Evolutionary conservation across 2,797 vertebrate species (phyloP).

Genomic region (Luscinia megarhynchos): DNA sequence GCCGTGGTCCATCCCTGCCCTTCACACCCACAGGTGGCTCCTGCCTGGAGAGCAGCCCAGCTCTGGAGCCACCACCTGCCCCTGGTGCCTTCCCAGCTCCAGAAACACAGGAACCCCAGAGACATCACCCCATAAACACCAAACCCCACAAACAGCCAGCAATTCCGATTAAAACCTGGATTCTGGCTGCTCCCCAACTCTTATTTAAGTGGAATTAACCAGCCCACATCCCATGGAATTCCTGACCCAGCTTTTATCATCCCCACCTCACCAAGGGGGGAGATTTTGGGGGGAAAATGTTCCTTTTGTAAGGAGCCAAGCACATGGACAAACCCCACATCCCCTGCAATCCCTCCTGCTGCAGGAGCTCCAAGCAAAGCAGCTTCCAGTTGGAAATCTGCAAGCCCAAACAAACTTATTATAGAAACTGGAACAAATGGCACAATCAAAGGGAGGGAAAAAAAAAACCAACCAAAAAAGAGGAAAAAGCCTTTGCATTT

Average conservation of each 20-base stretch:
- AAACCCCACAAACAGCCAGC: background rate
- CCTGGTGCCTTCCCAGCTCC: background rate
- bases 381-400: constrained; percentile 58
- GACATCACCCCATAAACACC: background rate
- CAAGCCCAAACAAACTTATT: constrained; percentile 71
- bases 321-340: accelerated
- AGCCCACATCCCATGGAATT: accelerated
- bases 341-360: background rate
- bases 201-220: background rate
- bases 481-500: constrained; percentile 22
- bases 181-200: background rate
- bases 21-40: accelerated
- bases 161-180: background rate
- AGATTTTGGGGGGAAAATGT: accelerated
- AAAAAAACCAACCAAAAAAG: background rate
- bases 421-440: constrained; percentile 69
- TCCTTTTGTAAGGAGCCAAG: background rate
- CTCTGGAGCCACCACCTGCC: background rate
- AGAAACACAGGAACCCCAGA: accelerated
- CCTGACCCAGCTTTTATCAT: background rate
- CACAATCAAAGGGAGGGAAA: constrained; percentile 33
- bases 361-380: constrained; percentile 2
- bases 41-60: background rate
- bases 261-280: background rate
- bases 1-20: background rate